Evolutionary conservation across 2,888 invertebrate genomes (phyloP).

Genomic region (Calephelis perditalis): DNA sequence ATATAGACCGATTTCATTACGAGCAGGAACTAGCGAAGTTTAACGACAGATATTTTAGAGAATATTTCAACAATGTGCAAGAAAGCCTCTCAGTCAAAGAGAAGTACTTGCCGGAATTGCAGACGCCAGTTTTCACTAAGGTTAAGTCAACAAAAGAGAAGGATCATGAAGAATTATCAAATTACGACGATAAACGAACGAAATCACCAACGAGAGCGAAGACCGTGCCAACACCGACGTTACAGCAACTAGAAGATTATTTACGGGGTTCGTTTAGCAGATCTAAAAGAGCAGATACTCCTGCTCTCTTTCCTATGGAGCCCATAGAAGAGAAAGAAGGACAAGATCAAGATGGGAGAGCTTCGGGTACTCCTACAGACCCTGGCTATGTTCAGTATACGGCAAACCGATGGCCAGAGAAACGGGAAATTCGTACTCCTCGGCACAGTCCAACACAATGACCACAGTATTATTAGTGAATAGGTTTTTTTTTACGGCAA

Average conservation of each 20-base stretch:
- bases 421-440: constrained; percentile 76
- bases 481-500: constrained; percentile 5
- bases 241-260: constrained; percentile 72
- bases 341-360: constrained; percentile 57
- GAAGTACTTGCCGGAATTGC: constrained; percentile 65
- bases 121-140: constrained; percentile 69
- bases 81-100: constrained; percentile 58
- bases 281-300: constrained; percentile 56
- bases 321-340: constrained; percentile 67
- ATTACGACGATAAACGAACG: constrained; percentile 49
- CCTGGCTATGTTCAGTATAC: constrained; percentile 86
- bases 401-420: constrained; percentile 82
- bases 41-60: constrained; percentile 62
- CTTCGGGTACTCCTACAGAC: constrained; percentile 83
- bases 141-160: constrained; percentile 59
- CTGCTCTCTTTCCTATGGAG: constrained; percentile 72
- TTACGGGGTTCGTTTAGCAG: constrained; percentile 46
- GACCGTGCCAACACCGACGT: constrained; percentile 59
- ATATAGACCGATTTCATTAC: constrained; percentile 58
- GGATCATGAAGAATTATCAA: constrained; percentile 56
- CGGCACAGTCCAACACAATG: constrained; percentile 70
- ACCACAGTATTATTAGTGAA: constrained; percentile 17
- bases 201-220: constrained; percentile 60
- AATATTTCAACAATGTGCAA: constrained; percentile 58
- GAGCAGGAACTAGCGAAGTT: constrained; percentile 67